Conservation (phyloP, 2,797 vertebrate species). For the Microctenopoma lineatum region DNA sequence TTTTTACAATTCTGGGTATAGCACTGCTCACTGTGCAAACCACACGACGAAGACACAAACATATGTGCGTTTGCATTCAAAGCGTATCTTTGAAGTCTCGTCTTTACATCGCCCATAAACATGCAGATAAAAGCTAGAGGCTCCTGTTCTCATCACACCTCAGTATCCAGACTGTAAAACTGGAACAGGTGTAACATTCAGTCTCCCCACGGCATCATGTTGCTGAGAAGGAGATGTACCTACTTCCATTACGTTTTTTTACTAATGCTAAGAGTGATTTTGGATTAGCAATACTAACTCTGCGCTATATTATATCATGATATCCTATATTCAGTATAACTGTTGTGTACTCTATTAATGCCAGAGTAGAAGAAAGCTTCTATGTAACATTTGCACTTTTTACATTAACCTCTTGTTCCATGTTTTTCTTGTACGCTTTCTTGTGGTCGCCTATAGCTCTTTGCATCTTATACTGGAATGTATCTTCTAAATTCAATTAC, state of each 20-base stretch:
- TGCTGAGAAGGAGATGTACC: slow-evolving; percentile 36
- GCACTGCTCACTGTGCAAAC: slow-evolving; percentile 9
- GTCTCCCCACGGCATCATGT: slow-evolving; percentile 40
- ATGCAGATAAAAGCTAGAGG: slow-evolving; percentile 52
- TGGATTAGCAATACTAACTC: slow-evolving; percentile 24
- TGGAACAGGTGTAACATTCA: slow-evolving; percentile 35
- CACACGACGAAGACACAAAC: slow-evolving; percentile 21
- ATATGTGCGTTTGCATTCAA: slow-evolving; percentile 12
- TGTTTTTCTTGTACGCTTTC: not conserved
- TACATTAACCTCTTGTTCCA: not conserved
- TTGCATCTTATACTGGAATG: not conserved
- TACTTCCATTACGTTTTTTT: slow-evolving; percentile 40
- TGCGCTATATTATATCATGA: not conserved
- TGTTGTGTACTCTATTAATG: not conserved
- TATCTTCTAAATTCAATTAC: slow-evolving; percentile 37
- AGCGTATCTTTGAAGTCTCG: not conserved
- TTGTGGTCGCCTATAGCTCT: not conserved
- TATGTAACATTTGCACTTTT: not conserved
- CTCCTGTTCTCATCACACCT: slow-evolving; percentile 44
- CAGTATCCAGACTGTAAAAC: slow-evolving; percentile 31
- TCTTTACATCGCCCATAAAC: slow-evolving; percentile 40
- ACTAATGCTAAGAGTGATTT: slow-evolving; percentile 26
- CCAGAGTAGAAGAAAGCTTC: not conserved
- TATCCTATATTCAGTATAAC: not conserved
- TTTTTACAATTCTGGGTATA: slow-evolving; percentile 31